Conservation (phyloP, 2,113 vertebrate genomes). For the Ivindomyrus marchei region DNA sequence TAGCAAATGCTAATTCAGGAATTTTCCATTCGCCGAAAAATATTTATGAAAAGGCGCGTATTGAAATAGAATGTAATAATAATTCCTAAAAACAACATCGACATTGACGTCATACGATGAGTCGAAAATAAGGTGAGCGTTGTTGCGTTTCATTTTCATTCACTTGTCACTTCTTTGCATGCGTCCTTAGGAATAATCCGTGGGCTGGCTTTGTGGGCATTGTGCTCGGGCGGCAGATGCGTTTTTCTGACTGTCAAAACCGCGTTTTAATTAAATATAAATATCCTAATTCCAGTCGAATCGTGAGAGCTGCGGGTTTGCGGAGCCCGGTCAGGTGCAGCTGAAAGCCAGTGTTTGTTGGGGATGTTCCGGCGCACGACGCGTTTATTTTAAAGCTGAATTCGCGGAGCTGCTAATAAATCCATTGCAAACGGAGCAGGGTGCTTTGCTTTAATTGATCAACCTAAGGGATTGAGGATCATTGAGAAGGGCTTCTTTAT, state of each 20-base stretch:
- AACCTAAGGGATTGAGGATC: background rate
- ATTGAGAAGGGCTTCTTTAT: conserved; percentile 8
- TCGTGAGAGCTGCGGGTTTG: background rate
- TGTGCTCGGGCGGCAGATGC: background rate
- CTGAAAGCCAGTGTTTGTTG: background rate
- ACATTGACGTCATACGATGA: conserved; percentile 18
- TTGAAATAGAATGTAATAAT: background rate
- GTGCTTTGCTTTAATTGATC: background rate
- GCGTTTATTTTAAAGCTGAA: background rate
- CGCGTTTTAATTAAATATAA: background rate
- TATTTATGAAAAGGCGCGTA: background rate
- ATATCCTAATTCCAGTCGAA: background rate
- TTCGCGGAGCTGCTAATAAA: background rate
- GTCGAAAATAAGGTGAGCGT: conserved; percentile 20
- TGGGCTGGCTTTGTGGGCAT: background rate
- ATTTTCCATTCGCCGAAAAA: background rate
- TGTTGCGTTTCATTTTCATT: conserved; percentile 15
- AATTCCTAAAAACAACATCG: conserved; percentile 7
- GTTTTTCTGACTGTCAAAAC: background rate
- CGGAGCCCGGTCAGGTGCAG: conserved; percentile 4
- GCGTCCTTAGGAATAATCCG: background rate
- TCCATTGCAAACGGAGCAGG: background rate
- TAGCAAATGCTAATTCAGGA: conserved; percentile 11
- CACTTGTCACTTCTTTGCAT: conserved; percentile 8
- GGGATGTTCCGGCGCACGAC: no score